Evolutionary conservation across 2,113 vertebrate species (phyloP).

Genomic region (Tiliqua scincoides): DNA sequence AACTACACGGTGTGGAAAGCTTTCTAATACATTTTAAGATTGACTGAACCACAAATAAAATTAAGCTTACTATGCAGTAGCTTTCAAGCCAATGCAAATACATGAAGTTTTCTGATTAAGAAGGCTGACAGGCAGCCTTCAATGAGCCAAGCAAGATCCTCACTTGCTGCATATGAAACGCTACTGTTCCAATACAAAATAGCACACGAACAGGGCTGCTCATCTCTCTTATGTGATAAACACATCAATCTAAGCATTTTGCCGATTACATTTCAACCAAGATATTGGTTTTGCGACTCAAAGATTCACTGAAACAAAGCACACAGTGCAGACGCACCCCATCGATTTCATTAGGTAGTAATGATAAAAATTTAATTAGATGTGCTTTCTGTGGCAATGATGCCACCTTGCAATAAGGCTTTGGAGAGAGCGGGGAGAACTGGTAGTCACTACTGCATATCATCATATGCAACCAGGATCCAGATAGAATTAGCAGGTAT

Average conservation of each 20-base stretch:
- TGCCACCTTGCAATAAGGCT: background rate
- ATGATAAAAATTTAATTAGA: constrained; percentile 1
- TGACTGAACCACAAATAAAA: constrained; percentile 2
- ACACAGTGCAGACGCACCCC: background rate
- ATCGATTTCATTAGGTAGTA: background rate
- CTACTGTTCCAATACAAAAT: background rate
- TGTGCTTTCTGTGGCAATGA: background rate
- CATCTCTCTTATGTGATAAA: constrained; percentile 12
- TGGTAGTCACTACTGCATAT: background rate
- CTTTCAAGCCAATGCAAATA: background rate
- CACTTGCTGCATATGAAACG: background rate
- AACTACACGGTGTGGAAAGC: constrained; percentile 26
- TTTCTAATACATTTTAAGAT: constrained; percentile 11
- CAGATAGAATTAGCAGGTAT: background rate
- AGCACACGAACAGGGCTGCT: background rate
- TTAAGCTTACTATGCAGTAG: constrained; percentile 16
- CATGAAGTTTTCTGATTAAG: background rate
- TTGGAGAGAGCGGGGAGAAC: background rate
- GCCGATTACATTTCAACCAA: constrained; percentile 2
- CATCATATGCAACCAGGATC: background rate
- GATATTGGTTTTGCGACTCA: background rate
- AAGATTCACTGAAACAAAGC: background rate
- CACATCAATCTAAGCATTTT: constrained; percentile 22
- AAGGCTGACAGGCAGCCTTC: constrained; percentile 32
- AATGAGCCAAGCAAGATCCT: constrained; percentile 33